phyloP scores from a whole-genome alignment of 1,140 invertebrate species.

The Laupala kohalensis region DNA sequence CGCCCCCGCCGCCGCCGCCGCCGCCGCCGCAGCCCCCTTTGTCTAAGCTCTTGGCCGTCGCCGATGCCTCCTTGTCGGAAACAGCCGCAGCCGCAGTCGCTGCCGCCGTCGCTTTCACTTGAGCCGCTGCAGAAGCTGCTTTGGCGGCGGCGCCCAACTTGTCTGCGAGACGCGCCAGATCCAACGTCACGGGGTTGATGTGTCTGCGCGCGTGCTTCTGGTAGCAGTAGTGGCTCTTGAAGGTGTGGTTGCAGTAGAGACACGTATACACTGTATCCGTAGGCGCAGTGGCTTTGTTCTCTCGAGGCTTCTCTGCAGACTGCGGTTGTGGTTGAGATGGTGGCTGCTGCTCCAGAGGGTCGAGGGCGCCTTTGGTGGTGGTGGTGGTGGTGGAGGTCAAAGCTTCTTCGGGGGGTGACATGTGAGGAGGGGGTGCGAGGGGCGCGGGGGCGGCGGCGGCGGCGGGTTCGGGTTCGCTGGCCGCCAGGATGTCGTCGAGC shows the following conservation, averaged over 20 bases:
- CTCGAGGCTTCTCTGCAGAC: neutral
- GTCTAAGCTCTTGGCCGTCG: neutral
- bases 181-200: constrained; percentile 34
- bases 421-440: too few relatives aligned
- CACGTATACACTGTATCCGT: constrained; percentile 41
- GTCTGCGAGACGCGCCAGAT: constrained; percentile 17
- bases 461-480: neutral
- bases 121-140: constrained; percentile 13
- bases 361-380: too few relatives aligned
- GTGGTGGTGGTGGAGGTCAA: too few relatives aligned
- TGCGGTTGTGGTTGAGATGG: too few relatives aligned
- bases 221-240: constrained; percentile 71
- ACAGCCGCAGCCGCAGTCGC: neutral
- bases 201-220: constrained; percentile 64
- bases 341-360: too few relatives aligned
- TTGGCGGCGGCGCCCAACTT: constrained; percentile 27
- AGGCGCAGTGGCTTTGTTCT: neutral
- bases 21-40: neutral
- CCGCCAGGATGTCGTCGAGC: constrained; percentile 5
- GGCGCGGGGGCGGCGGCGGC: too few relatives aligned
- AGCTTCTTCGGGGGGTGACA: too few relatives aligned
- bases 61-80: neutral
- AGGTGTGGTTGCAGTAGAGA: constrained; percentile 63
- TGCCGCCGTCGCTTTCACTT: constrained; percentile 26
- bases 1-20: neutral